These are phyloP conservation scores for Peromyscus eremicus DNA, from an alignment of 2,797 vertebrate species.

Conservation along the genomic window DNA sequence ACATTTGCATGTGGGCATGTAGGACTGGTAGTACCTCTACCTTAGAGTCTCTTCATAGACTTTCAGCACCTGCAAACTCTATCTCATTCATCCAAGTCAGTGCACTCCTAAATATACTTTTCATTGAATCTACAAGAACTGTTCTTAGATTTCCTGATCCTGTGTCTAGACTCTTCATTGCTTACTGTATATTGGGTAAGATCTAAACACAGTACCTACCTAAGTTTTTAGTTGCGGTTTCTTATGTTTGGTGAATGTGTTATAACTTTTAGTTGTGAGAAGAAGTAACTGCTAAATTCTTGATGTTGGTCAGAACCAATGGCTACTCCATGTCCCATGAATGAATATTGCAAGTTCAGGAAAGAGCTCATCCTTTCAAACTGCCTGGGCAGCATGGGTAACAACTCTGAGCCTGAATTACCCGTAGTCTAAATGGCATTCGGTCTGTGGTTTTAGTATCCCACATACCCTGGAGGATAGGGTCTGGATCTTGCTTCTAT, in stretches of 20 bases:
- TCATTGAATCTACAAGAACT: not conserved
- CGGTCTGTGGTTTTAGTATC: rapidly evolving
- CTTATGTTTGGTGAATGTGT: not conserved
- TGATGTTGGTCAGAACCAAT: not conserved
- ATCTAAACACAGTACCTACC: not conserved
- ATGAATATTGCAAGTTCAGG: not conserved
- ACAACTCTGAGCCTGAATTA: too few relatives aligned
- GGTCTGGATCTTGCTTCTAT: not conserved
- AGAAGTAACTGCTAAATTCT: not conserved
- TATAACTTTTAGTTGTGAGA: not conserved
- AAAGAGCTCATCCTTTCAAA: not conserved
- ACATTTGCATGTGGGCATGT: not conserved
- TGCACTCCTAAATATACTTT: rapidly evolving
- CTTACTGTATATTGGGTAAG: not conserved
- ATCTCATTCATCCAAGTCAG: not conserved
- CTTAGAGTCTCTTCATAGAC: too few relatives aligned
- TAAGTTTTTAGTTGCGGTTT: not conserved
- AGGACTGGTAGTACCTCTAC: not conserved
- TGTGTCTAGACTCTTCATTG: rapidly evolving
- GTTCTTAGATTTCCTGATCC: not conserved
- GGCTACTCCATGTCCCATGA: not conserved
- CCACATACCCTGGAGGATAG: not conserved
- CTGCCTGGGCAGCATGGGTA: too few relatives aligned
- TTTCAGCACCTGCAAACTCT: not conserved
- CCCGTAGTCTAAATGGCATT: too few relatives aligned